These are phyloP conservation scores for Ceratina calcarata DNA, from an alignment of 1,140 invertebrate genomes.

Conservation along the genomic window DNA sequence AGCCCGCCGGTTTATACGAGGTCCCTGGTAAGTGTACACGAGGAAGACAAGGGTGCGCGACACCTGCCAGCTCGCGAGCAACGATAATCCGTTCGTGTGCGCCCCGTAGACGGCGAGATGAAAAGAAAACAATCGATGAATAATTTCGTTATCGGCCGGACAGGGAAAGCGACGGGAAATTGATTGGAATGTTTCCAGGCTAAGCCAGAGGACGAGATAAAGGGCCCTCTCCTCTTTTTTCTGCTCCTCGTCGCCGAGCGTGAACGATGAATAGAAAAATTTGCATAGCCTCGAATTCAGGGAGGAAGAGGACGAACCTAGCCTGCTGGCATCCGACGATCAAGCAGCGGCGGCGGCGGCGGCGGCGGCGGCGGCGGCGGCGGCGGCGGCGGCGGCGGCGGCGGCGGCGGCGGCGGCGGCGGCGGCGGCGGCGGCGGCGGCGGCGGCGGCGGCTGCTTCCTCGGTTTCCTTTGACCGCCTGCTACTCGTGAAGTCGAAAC, in stretches of 20 bases:
- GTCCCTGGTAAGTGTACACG: too few relatives aligned
- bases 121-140: slow-evolving; percentile 64
- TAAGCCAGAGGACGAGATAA: background rate
- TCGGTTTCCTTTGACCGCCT: slow-evolving; percentile 12
- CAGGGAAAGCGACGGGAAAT: slow-evolving; percentile 49
- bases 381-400: too few relatives aligned
- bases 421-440: too few relatives aligned
- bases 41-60: slow-evolving; percentile 23
- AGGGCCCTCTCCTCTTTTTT: background rate
- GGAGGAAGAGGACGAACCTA: background rate
- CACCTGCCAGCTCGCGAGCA: slow-evolving; percentile 11
- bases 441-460: background rate
- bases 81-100: slow-evolving; percentile 46
- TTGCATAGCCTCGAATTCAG: slow-evolving; percentile 3
- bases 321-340: background rate
- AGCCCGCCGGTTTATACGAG: slow-evolving; percentile 21
- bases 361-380: too few relatives aligned
- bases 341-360: background rate
- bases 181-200: slow-evolving; percentile 41
- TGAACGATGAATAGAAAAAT: slow-evolving; percentile 18
- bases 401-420: too few relatives aligned
- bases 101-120: slow-evolving; percentile 26
- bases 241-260: slow-evolving; percentile 15
- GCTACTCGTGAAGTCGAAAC: background rate
- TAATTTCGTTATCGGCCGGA: slow-evolving; percentile 48